phyloP scores from a whole-genome alignment of 2,113 vertebrate genomes.

The Candoia aspera region DNA sequence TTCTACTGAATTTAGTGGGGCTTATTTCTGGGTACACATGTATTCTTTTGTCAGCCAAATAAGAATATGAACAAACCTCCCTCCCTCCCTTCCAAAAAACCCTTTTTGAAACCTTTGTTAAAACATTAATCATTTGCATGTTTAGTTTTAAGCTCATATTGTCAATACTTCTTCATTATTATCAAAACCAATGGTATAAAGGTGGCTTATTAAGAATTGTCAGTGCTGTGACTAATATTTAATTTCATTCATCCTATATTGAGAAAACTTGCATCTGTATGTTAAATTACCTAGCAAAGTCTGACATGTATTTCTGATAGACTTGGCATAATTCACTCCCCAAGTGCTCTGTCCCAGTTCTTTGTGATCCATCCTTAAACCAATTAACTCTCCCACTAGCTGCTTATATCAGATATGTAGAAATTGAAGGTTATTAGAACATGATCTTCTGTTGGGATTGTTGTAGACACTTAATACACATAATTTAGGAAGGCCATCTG shows the following conservation, averaged over 20 bases:
- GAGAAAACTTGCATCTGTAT: neutral
- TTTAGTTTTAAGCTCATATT: neutral
- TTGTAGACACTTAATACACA: constrained; percentile 20
- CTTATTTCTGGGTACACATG: neutral
- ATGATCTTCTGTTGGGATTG: constrained; percentile 35
- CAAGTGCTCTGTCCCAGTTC: neutral
- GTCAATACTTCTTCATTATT: neutral
- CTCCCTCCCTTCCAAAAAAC: too few species aligned
- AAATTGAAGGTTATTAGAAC: constrained; percentile 35
- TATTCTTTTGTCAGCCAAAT: neutral
- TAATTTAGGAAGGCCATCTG: constrained; percentile 35
- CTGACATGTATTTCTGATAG: neutral
- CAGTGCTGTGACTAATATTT: neutral
- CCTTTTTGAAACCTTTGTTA: neutral
- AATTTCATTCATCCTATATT: neutral
- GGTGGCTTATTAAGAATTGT: neutral
- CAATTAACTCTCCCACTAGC: constrained; percentile 38
- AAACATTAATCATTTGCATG: neutral
- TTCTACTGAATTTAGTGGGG: neutral
- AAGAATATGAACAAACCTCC: neutral
- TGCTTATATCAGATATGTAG: constrained; percentile 18
- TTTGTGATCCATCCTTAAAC: constrained; percentile 3
- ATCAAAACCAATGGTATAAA: neutral
- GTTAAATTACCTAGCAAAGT: neutral
- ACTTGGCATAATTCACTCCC: neutral